phyloP scores from a whole-genome alignment of 2,888 invertebrate species.

The Drosophila colorata region DNA sequence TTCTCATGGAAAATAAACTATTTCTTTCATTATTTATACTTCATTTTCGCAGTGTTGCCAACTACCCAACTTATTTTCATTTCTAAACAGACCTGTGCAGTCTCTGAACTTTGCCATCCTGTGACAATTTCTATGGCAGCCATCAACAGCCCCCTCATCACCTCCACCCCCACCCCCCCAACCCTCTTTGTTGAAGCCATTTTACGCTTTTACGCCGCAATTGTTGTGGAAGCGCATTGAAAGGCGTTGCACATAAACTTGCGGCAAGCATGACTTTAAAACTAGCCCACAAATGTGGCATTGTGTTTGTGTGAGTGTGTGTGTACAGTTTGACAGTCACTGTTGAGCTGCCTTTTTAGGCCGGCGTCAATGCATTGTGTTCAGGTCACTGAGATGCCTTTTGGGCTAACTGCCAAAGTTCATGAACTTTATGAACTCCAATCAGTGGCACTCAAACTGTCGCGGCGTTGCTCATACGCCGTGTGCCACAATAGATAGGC shows the following conservation, averaged over 20 bases:
- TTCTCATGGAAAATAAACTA: not conserved
- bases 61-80: constrained; percentile 68
- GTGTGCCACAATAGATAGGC: not conserved
- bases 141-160: not conserved
- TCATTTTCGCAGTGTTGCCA: constrained; percentile 39
- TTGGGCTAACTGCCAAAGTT: constrained; percentile 66
- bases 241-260: constrained; percentile 62
- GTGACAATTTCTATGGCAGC: constrained; percentile 76
- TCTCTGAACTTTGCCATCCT: constrained; percentile 73
- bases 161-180: not conserved
- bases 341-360: constrained; percentile 52
- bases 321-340: constrained; percentile 64
- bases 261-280: constrained; percentile 73
- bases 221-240: constrained; percentile 74
- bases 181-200: constrained; percentile 57
- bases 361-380: constrained; percentile 70
- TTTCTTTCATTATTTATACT: not conserved
- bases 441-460: constrained; percentile 59
- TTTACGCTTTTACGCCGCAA: constrained; percentile 81
- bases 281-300: constrained; percentile 67
- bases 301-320: constrained; percentile 20
- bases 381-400: constrained; percentile 65
- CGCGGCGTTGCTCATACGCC: constrained; percentile 22
- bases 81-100: constrained; percentile 56
- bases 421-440: constrained; percentile 69